A percentile compares a stretch with the other conserved stretches of the same genome.
Evolutionary conservation across 2,113 vertebrate genomes (phyloP).

Genomic region (Chamaetylas fuelleborni): DNA sequence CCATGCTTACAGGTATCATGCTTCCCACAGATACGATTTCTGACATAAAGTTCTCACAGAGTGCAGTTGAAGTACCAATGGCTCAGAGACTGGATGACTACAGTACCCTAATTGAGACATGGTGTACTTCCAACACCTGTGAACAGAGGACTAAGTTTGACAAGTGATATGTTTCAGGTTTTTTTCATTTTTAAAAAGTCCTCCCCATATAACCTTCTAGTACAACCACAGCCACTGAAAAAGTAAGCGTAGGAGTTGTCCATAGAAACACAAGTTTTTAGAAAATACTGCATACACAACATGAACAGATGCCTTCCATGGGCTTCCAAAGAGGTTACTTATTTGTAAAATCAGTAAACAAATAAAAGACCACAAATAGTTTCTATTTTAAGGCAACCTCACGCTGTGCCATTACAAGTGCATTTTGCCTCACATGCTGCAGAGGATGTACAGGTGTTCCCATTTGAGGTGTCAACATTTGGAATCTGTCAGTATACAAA

Average conservation of each 20-base stretch:
- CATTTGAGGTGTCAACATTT: background rate
- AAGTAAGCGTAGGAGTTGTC: background rate
- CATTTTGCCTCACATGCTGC: background rate
- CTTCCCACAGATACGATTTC: background rate
- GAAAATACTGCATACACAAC: constrained; percentile 34
- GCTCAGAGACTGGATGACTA: background rate
- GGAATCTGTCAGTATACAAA: background rate
- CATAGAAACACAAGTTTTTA: background rate
- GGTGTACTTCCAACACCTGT: background rate
- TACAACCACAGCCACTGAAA: constrained; percentile 12
- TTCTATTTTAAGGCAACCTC: constrained; percentile 28
- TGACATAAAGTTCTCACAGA: background rate
- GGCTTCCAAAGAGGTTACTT: constrained; percentile 1
- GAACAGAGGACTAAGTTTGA: background rate
- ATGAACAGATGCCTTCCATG: background rate
- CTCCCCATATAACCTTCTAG: background rate
- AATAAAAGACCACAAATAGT: background rate
- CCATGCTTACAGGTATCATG: background rate
- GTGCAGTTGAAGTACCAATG: background rate
- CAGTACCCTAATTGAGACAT: background rate
- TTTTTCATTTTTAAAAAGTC: background rate
- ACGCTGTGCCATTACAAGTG: background rate
- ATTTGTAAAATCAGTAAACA: constrained; percentile 8
- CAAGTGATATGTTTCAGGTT: background rate
- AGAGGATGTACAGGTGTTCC: background rate